These are phyloP conservation scores for Dendroctonus valens DNA, from an alignment of 1,140 invertebrate species.

Conservation along the genomic window DNA sequence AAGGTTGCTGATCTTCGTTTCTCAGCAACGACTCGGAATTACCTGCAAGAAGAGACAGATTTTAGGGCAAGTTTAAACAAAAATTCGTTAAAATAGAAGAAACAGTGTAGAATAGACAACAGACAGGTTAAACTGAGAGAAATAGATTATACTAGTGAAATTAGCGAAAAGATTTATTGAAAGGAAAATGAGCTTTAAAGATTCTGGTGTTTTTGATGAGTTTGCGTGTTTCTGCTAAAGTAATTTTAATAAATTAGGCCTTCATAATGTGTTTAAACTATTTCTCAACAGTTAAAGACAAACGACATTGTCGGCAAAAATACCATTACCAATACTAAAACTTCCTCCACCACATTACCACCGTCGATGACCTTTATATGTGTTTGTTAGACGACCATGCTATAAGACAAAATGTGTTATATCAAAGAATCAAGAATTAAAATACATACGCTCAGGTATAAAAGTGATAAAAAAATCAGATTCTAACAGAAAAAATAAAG, in stretches of 20 bases:
- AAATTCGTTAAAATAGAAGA: neutral
- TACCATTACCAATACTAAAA: constrained; percentile 7
- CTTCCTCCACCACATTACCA: constrained; percentile 17
- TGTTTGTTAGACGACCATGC: neutral
- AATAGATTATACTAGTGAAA: constrained; percentile 1
- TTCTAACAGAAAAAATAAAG: too few relatives aligned
- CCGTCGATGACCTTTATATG: constrained; percentile 4
- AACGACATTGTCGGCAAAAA: neutral
- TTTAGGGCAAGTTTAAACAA: neutral
- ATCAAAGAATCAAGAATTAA: too few relatives aligned
- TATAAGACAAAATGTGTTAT: too few relatives aligned
- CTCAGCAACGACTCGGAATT: constrained; percentile 13
- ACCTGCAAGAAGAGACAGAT: constrained; percentile 9
- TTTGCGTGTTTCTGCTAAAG: too few relatives aligned
- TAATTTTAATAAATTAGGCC: too few relatives aligned
- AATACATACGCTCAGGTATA: too few relatives aligned
- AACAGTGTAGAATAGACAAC: neutral
- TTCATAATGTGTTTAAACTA: neutral
- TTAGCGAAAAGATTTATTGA: constrained; percentile 1
- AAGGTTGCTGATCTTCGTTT: constrained; percentile 20
- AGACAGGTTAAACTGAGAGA: neutral
- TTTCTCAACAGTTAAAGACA: constrained; percentile 8
- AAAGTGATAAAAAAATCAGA: too few relatives aligned
- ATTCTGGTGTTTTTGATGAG: neutral
- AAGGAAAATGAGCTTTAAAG: neutral